A percentile compares a stretch with the other conserved stretches of the same genome.
Conservation (phyloP, 2,888 invertebrate species). For the Drosophila gaucha region DNA sequence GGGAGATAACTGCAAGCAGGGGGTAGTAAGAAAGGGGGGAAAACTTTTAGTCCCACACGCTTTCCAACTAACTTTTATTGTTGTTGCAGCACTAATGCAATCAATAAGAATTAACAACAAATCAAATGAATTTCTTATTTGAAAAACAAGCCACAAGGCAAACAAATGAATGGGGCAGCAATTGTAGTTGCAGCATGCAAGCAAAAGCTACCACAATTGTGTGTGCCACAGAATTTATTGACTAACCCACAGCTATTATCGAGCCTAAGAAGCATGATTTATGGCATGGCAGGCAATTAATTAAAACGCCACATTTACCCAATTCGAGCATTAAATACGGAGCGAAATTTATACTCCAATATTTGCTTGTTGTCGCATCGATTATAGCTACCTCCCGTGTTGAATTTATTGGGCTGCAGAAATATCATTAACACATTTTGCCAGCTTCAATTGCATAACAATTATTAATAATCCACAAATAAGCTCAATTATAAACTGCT, state of each 20-base stretch:
- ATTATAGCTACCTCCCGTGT: background rate
- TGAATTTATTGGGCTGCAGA: background rate
- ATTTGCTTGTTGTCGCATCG: slow-evolving; percentile 16
- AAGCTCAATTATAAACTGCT: slow-evolving; percentile 4
- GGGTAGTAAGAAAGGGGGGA: background rate
- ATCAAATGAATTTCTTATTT: slow-evolving; percentile 39
- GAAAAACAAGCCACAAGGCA: slow-evolving; percentile 14
- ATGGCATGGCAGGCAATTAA: slow-evolving; percentile 14
- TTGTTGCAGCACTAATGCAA: slow-evolving; percentile 40
- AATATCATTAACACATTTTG: background rate
- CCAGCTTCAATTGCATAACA: slow-evolving; percentile 15
- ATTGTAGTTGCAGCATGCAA: slow-evolving; percentile 6
- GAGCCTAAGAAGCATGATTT: slow-evolving; percentile 3
- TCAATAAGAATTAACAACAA: slow-evolving; percentile 59
- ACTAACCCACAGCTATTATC: background rate
- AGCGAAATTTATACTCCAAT: slow-evolving; percentile 8
- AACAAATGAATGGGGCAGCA: slow-evolving; percentile 16
- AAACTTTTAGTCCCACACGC: slow-evolving; percentile 9
- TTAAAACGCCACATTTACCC: slow-evolving; percentile 14
- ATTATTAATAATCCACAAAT: slow-evolving; percentile 32
- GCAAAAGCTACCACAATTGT: background rate
- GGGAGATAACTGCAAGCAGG: background rate
- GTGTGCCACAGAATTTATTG: slow-evolving; percentile 6
- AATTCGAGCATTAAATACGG: slow-evolving; percentile 4
- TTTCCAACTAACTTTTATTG: slow-evolving; percentile 26